These are phyloP conservation scores for Hirudinaria manillensis DNA, from an alignment of 2,888 invertebrate genomes.

Conservation along the genomic window DNA sequence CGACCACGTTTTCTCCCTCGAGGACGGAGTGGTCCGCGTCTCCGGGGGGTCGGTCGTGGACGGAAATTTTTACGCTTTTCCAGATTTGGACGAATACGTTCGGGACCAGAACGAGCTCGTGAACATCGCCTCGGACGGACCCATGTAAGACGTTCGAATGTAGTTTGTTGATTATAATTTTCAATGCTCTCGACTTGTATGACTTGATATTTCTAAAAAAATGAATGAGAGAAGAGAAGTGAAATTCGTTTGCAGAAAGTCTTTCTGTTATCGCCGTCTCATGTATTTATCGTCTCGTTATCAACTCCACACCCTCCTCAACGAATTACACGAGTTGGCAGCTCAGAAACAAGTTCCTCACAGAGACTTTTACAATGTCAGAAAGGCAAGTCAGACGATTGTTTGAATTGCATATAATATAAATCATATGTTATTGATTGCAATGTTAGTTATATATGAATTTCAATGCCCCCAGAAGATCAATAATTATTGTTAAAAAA, in stretches of 20 bases:
- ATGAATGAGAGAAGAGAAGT: too few species aligned
- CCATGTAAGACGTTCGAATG: slow-evolving; percentile 66
- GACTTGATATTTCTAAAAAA: too few species aligned
- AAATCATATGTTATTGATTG: too few species aligned
- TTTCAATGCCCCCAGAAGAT: too few species aligned
- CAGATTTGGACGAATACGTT: slow-evolving; percentile 72
- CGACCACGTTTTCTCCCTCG: background rate
- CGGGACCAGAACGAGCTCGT: slow-evolving; percentile 84
- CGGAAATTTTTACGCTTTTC: slow-evolving; percentile 62
- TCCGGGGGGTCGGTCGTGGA: slow-evolving; percentile 50
- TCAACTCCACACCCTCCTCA: slow-evolving; percentile 88
- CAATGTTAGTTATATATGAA: too few species aligned
- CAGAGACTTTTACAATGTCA: slow-evolving; percentile 95
- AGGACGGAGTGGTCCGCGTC: slow-evolving; percentile 7
- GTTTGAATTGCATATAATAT: too few species aligned
- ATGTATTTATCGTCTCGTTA: slow-evolving; percentile 92
- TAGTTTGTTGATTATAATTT: background rate
- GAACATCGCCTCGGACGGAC: slow-evolving; percentile 93
- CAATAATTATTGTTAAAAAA: too few species aligned
- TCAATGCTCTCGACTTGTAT: background rate
- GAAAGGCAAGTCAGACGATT: slow-evolving; percentile 60
- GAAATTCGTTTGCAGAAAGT: slow-evolving; percentile 16
- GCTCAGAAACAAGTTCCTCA: slow-evolving; percentile 97
- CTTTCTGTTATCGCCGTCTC: slow-evolving; percentile 75
- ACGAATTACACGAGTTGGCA: slow-evolving; percentile 88